Evolutionary conservation across 1,140 invertebrate species (phyloP), one percentile per base, ranked within the genome.

Genomic region (Proales similis): DNA sequence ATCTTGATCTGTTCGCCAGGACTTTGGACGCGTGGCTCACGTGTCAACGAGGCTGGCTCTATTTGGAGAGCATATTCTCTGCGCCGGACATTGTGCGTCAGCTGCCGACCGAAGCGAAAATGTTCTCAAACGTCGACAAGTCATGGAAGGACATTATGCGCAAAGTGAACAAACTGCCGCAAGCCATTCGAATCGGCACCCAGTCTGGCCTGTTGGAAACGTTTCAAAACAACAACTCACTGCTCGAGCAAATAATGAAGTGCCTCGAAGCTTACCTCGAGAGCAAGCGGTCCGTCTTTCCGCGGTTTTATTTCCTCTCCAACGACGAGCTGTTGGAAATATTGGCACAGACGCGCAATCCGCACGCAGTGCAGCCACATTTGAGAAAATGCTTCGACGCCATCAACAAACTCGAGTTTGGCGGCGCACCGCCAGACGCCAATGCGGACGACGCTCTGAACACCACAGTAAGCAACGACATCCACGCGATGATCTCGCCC

Each of bases 361-460:
- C 87, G 0, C 83, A 86, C 65, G 86, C 86, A 1, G 86, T 92
- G 0, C 88, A 91, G 69, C 85, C 85, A 7, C 86, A 90, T 77
- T 75, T 92, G 17, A 79, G 86, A 45, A 91, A 90, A 74, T 90
- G 87, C 68, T 92, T 92, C 71, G 87, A 90, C 72, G 87, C 83
- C 51, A 77, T 77, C 45, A 65, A 72, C 20, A 74, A 73, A 62
- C 73, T 90, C 17, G 86, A 89, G 69, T 89, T 90, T 72, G 85
- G 81, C 53, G 82, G 84, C 68, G 66, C 67, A 39, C 19, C 63
- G 17, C 39, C 67, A 17, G 48, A 66, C 1, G 61, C 64, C 11
- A 69, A 45, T 2, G 19, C 20, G 7, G 43, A 63, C 30, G 45
- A 48, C 27, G 29, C 12, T 36, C 14, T 42, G 12, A 36, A 14